These are phyloP conservation scores for Ophiothrix spiculata DNA, from an alignment of 35 echinoderm and acorn worm species.

Conservation along the genomic window DNA sequence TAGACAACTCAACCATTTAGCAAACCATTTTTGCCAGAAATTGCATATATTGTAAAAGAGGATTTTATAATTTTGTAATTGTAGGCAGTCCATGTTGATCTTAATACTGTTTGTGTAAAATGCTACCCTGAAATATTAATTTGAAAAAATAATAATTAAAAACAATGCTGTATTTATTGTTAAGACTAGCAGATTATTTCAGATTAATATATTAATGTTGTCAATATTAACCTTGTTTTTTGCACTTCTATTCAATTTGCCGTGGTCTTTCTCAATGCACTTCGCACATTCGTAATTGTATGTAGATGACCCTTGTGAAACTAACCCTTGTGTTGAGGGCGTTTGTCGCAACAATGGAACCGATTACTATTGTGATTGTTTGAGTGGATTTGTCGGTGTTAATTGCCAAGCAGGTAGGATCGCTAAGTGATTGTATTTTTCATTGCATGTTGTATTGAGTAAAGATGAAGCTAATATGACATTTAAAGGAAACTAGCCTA, in stretches of 20 bases:
- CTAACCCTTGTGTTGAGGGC: conserved; percentile 68
- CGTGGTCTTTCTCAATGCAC: not conserved
- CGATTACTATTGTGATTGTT: conserved; percentile 61
- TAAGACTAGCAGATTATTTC: too few species aligned
- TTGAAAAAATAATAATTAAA: not conserved
- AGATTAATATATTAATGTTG: not conserved
- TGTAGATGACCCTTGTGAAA: conserved; percentile 77
- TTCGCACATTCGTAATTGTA: not conserved
- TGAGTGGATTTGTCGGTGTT: conserved; percentile 49
- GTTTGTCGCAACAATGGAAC: conserved; percentile 72
- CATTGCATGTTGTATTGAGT: too few species aligned
- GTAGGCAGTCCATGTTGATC: too few species aligned
- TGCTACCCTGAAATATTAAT: not conserved
- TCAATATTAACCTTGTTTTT: not conserved
- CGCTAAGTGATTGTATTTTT: too few species aligned
- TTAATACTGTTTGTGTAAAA: too few species aligned
- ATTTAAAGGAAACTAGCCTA: too few species aligned
- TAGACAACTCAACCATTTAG: too few species aligned
- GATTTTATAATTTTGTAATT: too few species aligned
- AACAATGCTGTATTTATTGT: not conserved
- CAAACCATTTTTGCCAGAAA: too few species aligned
- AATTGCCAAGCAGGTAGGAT: conserved; percentile 68
- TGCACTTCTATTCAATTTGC: not conserved
- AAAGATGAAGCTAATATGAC: too few species aligned
- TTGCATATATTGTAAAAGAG: too few species aligned